Conservation (phyloP, 2,797 vertebrate genomes). For the Lacerta viridis region DNA sequence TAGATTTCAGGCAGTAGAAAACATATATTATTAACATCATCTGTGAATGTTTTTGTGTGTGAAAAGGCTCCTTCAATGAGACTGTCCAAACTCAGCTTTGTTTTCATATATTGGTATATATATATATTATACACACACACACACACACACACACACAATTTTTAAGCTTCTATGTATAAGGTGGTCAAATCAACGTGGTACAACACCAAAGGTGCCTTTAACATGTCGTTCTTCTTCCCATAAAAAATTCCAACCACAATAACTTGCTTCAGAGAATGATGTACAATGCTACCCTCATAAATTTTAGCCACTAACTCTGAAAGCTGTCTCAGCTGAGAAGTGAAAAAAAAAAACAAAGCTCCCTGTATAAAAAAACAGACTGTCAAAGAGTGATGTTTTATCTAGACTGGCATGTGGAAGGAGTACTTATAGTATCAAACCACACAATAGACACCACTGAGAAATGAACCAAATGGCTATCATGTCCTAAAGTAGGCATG, state of each 20-base stretch:
- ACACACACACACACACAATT: neutral
- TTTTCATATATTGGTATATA: neutral
- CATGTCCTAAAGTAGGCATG: neutral
- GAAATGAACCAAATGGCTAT: neutral
- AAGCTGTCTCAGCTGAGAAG: slow-evolving; percentile 16
- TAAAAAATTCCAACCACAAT: neutral
- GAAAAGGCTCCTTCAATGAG: slow-evolving; percentile 31
- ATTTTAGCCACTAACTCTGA: neutral
- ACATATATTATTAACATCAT: slow-evolving; percentile 43
- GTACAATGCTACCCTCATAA: slow-evolving; percentile 1
- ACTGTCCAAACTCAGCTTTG: slow-evolving; percentile 10
- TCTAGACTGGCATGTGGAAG: neutral
- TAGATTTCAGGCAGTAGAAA: slow-evolving; percentile 30
- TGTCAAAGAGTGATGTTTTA: slow-evolving; percentile 17
- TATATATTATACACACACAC: too few relatives aligned
- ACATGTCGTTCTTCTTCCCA: slow-evolving; percentile 2
- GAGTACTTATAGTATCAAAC: neutral
- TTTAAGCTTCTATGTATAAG: slow-evolving; percentile 6
- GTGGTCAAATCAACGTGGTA: neutral
- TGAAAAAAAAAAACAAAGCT: slow-evolving; percentile 30
- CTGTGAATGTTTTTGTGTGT: slow-evolving; percentile 19
- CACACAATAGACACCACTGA: slow-evolving; percentile 1
- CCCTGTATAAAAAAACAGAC: neutral
- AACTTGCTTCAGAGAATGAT: slow-evolving; percentile 4
- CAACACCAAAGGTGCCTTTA: slow-evolving; percentile 1